These are phyloP conservation scores for Clarias pachynema DNA, from an alignment of 2,797 vertebrate species.

Conservation along the genomic window DNA sequence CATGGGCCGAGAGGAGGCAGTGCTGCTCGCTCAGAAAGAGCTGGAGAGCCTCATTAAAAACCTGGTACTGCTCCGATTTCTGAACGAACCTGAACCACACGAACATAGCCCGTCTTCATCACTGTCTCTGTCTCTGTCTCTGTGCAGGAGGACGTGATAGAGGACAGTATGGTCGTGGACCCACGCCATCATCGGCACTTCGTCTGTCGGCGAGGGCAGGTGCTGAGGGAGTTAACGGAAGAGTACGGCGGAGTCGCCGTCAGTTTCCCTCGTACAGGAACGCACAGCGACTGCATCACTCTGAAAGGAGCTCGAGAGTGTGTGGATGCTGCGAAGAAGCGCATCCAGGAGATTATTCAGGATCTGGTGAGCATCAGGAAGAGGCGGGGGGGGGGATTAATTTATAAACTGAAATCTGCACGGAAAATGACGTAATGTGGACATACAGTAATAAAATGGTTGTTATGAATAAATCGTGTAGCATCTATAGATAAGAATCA, in stretches of 20 bases:
- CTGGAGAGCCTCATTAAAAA: constrained; percentile 80
- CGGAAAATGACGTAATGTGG: background rate
- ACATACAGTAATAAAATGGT: background rate
- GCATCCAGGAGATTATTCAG: constrained; percentile 79
- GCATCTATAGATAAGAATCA: background rate
- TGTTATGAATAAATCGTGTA: background rate
- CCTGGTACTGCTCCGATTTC: constrained; percentile 67
- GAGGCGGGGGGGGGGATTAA: background rate
- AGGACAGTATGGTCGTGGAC: constrained; percentile 80
- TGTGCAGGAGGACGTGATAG: constrained; percentile 79
- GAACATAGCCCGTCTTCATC: background rate
- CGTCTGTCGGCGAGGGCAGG: constrained; percentile 77
- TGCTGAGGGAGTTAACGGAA: constrained; percentile 79
- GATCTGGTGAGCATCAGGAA: constrained; percentile 71
- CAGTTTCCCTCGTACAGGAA: constrained; percentile 79
- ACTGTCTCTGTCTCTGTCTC: background rate
- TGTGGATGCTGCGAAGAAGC: constrained; percentile 78
- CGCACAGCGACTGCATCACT: constrained; percentile 76
- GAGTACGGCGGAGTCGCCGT: constrained; percentile 83
- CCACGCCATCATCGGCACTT: constrained; percentile 80
- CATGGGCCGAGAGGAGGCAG: constrained; percentile 78
- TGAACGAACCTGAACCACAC: too few species aligned
- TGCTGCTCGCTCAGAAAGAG: constrained; percentile 76
- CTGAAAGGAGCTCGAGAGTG: constrained; percentile 84
- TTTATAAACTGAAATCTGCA: background rate